Evolutionary conservation across 1,140 invertebrate genomes (phyloP).

Genomic region (Stegodyphus dumicola): DNA sequence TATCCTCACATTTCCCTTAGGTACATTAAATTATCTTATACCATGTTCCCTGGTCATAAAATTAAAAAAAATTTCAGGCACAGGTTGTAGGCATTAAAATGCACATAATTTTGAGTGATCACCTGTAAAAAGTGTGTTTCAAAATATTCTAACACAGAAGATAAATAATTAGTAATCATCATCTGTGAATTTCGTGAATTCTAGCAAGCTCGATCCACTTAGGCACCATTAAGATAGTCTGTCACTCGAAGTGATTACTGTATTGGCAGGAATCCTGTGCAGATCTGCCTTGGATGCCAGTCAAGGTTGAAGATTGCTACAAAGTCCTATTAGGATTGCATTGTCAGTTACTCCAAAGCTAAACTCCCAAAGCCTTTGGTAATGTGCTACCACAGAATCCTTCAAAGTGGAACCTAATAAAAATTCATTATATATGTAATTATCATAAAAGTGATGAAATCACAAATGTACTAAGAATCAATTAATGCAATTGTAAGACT

Average conservation of each 20-base stretch:
- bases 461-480: neutral
- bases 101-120: constrained; percentile 40
- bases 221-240: constrained; percentile 57
- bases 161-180: constrained; percentile 11
- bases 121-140: constrained; percentile 27
- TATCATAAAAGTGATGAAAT: neutral
- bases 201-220: constrained; percentile 59
- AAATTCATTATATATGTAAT: neutral
- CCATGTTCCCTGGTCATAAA: constrained; percentile 31
- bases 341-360: constrained; percentile 1
- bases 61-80: constrained; percentile 52
- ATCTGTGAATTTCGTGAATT: constrained; percentile 44
- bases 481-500: no score
- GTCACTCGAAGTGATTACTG: constrained; percentile 30
- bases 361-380: constrained; percentile 67
- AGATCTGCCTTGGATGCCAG: constrained; percentile 34
- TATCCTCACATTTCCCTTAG: constrained; percentile 20
- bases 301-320: constrained; percentile 53
- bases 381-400: constrained; percentile 81
- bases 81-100: constrained; percentile 31
- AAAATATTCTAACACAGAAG: constrained; percentile 40
- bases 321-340: constrained; percentile 46
- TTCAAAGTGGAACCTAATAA: constrained; percentile 78
- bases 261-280: constrained; percentile 44
- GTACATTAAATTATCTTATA: constrained; percentile 1